Evolutionary conservation across 2,113 vertebrate species (phyloP).

Genomic region (Labeo rohita): DNA sequence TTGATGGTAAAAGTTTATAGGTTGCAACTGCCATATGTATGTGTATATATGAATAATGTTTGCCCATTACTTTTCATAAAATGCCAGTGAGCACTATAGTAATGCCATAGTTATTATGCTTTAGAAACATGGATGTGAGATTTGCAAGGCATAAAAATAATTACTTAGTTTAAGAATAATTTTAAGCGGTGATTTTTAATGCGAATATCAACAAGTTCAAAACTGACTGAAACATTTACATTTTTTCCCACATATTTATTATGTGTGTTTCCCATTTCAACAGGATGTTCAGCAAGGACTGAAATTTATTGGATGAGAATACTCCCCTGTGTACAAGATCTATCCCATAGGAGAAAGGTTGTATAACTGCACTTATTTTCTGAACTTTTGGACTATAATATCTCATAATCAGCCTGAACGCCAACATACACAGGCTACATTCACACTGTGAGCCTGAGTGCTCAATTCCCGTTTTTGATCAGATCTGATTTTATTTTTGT

Average conservation of each 20-base stretch:
- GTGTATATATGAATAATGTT: background rate
- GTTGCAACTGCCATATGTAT: background rate
- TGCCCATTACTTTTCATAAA: background rate
- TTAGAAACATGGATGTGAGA: background rate
- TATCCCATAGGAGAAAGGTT: background rate
- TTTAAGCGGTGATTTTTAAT: conserved; percentile 3
- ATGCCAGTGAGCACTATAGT: background rate
- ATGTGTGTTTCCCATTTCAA: background rate
- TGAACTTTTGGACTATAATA: conserved; percentile 2
- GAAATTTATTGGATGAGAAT: background rate
- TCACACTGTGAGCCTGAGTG: too few relatives aligned
- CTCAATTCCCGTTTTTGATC: too few relatives aligned
- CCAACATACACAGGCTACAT: background rate
- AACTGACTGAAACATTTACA: background rate
- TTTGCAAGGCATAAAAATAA: background rate
- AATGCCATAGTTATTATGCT: background rate
- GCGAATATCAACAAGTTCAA: background rate
- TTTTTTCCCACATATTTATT: too few relatives aligned
- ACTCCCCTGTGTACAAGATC: background rate
- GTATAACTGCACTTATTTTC: background rate
- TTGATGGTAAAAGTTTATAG: background rate
- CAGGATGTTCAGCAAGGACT: background rate
- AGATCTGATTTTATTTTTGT: too few relatives aligned
- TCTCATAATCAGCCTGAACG: background rate
- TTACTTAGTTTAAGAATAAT: background rate